Evolutionary conservation across 1,140 invertebrate species (phyloP), one percentile per base, ranked within the genome.

Genomic region (Dreissena polymorpha): DNA sequence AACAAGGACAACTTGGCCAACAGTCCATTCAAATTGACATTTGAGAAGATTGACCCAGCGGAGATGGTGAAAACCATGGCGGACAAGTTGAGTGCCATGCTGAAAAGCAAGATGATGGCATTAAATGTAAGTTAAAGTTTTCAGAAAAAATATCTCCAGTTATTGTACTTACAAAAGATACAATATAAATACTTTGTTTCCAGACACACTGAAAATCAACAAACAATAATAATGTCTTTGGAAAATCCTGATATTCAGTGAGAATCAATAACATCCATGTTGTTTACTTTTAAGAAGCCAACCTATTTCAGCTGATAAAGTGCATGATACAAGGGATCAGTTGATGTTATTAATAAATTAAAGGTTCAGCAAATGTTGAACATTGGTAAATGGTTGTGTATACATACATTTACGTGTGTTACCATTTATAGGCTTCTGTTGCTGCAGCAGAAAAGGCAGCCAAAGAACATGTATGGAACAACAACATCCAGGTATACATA

Each of bases 371-470:
- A 18, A 67, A 14, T 27, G 5, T 27, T 16, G 60, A 63, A 18
- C 13, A 0, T 49, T 16, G 29, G 29, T 21, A 16, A 65, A 14
- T 12, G 29, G 16, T 72, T 39, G 18, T 49, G 18, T 23, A 49
- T 23, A 74, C 21, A 25, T 68, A 21, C 3, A 67, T 60, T 10
- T 53, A n/a, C 55, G 27, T 10, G 14, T 21, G 77, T 83, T 21
- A 51, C 39, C 57, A 64, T 27, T 86, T 85, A 65, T 84, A 89
- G 88, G 76, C 25, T 70, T 84, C 85, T 55, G 88, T 89, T 1
- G 53, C 21, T 6, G 80, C 74, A 27, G 88, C 88, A 13, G 88
- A 89, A 29, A 60, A 67, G 60, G 86, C 86, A 12, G 88, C 88
- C 39, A 84, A 81, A 23, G 82, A 83, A 55, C 86, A 89, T 80